phyloP scores from a whole-genome alignment of 2,888 invertebrate species.

The Melipona beecheii region DNA sequence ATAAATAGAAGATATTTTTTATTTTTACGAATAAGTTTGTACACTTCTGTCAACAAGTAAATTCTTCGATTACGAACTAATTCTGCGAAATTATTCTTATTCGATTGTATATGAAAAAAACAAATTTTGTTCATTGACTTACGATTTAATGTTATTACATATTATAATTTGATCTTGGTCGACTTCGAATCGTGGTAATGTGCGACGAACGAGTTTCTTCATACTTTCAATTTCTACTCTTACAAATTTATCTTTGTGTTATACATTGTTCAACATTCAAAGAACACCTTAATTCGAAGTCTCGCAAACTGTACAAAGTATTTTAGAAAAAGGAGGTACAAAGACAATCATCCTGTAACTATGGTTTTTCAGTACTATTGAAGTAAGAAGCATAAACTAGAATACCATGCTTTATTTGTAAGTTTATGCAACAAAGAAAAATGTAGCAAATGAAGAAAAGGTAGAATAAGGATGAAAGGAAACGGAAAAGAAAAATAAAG shows the following conservation, averaged over 20 bases:
- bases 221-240: conserved; percentile 44
- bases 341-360: conserved; percentile 63
- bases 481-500: background rate
- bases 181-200: conserved; percentile 58
- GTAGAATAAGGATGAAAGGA: background rate
- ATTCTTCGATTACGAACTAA: conserved; percentile 70
- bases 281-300: conserved; percentile 58
- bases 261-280: conserved; percentile 25
- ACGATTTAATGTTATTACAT: conserved; percentile 27
- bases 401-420: conserved; percentile 27
- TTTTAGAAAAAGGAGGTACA: conserved; percentile 62
- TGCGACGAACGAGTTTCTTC: conserved; percentile 56
- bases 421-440: background rate
- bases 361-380: conserved; percentile 14
- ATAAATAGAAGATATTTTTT: conserved; percentile 76
- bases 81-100: conserved; percentile 48
- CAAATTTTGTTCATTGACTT: conserved; percentile 53
- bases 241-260: background rate
- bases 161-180: conserved; percentile 34
- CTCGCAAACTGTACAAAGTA: conserved; percentile 68
- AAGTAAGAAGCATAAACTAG: conserved; percentile 32
- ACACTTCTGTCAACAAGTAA: conserved; percentile 78
- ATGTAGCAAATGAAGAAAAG: background rate
- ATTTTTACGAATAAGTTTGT: conserved; percentile 79
- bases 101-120: conserved; percentile 61